A percentile compares a stretch with the other conserved stretches of the same genome.
Evolutionary conservation across 2,113 vertebrate species (phyloP).

Genomic region (Semnornis frantzii): DNA sequence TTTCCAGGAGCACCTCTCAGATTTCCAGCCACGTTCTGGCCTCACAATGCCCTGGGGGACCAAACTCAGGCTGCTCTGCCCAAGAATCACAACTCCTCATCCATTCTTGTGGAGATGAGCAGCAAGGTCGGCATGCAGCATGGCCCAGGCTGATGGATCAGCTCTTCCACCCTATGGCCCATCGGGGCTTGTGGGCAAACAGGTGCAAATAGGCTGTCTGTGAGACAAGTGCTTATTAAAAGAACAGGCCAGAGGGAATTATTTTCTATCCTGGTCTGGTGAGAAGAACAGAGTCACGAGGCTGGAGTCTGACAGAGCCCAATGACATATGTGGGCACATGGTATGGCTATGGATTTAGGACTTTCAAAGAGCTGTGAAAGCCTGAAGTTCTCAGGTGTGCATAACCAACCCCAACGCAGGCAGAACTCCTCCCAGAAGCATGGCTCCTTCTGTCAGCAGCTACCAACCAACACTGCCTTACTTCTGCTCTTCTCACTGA

Average conservation of each 20-base stretch:
- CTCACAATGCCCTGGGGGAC: not conserved
- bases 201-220: conserved; percentile 55
- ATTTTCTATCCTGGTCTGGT: not conserved
- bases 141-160: not conserved
- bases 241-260: conserved; percentile 19
- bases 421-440: not conserved
- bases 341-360: not conserved
- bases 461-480: not conserved
- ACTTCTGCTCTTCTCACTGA: not conserved
- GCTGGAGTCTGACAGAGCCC: not conserved
- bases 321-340: not conserved
- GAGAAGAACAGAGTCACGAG: not conserved
- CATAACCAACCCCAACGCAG: not conserved
- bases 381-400: not conserved
- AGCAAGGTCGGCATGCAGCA: fast-evolving
- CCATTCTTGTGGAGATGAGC: not conserved
- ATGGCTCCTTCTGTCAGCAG: fast-evolving
- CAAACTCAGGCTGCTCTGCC: not conserved
- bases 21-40: not conserved
- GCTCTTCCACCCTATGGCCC: not conserved
- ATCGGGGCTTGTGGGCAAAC: not conserved
- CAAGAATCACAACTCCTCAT: not conserved
- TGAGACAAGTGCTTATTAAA: conserved; percentile 60
- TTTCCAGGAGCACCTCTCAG: not conserved
- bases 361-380: not conserved